Evolutionary conservation across 2,797 vertebrate genomes (phyloP), one percentile per base, ranked within the genome.

Genomic region (Hypotaenidia philippensis): DNA sequence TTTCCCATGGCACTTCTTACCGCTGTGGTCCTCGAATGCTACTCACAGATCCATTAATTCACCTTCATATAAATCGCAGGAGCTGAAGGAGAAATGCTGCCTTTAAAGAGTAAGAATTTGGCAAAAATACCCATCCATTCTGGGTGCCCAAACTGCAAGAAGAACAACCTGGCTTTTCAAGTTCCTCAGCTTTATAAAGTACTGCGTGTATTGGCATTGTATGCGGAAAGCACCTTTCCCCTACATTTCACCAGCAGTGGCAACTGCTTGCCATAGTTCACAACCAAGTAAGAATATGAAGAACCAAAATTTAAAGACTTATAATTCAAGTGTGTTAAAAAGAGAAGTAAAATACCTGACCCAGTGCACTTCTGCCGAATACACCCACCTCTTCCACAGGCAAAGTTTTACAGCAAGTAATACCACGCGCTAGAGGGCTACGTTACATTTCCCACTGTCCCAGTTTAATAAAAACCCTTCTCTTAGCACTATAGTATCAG

Each of bases 21-120:
- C 13, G 7, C 0, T 59, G 31, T 20, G 12, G 49, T 53, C 65
- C 31, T 50, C 32, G 45, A 74, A 74, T 0, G 1, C 36, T 89
- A 61, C 75, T 80, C 60, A 47, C 36, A 80, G 52, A 66, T 47
- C 31, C 57, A 70, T 20, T 66, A 17, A 61, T 31, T 72, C 45
- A n/a, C 26, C 59, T 26, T 60, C 32, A 41, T 0, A 0, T 40
- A 74, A 83, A 84, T 52, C 34, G 38, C 1, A 1, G 21, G 36
- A 89, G 64, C 34, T 91, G 38, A 84, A 80, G 60, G 40, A 83
- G 23, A 69, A 32, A 32, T 6, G 26, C 20, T 81, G 19, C 31
- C 12, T 87, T 87, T 63, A 64, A 71, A 78, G 25, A 29, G 9
- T 20, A 75, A 64, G 44, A 41, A 68, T 83, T 70, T 82, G 88